Conservation (phyloP, 2,797 vertebrate species). For the Tapirus indicus region DNA sequence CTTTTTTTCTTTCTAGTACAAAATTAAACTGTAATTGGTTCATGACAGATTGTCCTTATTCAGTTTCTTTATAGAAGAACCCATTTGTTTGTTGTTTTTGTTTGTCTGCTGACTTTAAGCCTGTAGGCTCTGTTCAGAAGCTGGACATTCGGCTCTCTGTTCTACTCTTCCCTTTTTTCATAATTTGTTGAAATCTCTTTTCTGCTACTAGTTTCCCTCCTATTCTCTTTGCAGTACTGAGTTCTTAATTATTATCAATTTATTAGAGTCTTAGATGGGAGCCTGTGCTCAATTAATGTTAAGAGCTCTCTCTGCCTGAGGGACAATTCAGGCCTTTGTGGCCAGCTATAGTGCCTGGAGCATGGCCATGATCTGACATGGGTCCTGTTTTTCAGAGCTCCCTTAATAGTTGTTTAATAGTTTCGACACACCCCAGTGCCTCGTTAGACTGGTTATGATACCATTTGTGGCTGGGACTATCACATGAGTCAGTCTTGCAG, state of each 20-base stretch:
- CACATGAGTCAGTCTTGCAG: not conserved
- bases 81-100: not conserved
- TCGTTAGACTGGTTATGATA: not conserved
- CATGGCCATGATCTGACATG: not conserved
- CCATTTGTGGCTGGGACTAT: not conserved
- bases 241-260: not conserved
- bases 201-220: not conserved
- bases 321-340: not conserved
- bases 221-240: not conserved
- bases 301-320: not conserved
- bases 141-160: not conserved
- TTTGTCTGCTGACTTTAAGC: not conserved
- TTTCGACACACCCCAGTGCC: not conserved
- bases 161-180: not conserved
- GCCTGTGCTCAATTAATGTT: not conserved
- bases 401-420: not conserved
- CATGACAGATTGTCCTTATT: not conserved
- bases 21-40: not conserved
- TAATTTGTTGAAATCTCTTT: conserved; percentile 28
- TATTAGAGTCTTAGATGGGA: not conserved
- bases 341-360: not conserved
- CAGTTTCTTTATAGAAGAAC: not conserved
- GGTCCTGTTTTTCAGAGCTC: not conserved
- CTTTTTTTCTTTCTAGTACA: not conserved
- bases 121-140: not conserved